These are phyloP conservation scores for Phyllotis vaccarum DNA, from an alignment of 2,797 vertebrate species.

Conservation along the genomic window DNA sequence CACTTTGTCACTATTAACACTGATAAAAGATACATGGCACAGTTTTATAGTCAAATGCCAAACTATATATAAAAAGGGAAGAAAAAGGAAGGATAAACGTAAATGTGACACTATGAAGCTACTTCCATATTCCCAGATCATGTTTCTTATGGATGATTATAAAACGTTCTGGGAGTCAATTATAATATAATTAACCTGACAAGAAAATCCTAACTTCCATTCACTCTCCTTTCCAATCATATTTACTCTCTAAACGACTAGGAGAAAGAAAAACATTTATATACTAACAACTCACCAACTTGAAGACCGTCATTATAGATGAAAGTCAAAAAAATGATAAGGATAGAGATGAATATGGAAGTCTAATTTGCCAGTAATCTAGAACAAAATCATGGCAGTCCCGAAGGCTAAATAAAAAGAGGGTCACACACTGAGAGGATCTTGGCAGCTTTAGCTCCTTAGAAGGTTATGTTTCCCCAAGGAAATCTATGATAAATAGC, in stretches of 20 bases:
- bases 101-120: not conserved
- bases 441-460: not conserved
- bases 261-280: not conserved
- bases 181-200: not conserved
- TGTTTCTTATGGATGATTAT: not conserved
- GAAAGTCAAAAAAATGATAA: not conserved
- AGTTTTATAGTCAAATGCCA: not conserved
- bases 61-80: not conserved
- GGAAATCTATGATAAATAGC: not conserved
- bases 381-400: not conserved
- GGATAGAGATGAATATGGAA: not conserved
- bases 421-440: not conserved
- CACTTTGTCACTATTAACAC: not conserved
- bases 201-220: slow-evolving; percentile 20
- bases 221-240: not conserved
- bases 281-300: not conserved
- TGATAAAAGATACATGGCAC: not conserved
- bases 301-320: not conserved
- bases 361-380: not conserved
- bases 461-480: not conserved
- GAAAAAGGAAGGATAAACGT: not conserved
- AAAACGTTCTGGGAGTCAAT: not conserved
- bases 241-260: not conserved
- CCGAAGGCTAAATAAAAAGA: not conserved
- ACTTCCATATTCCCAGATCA: not conserved